These are phyloP conservation scores for Cremastinae sp. DNA, from an alignment of 2,888 invertebrate species.

Conservation along the genomic window DNA sequence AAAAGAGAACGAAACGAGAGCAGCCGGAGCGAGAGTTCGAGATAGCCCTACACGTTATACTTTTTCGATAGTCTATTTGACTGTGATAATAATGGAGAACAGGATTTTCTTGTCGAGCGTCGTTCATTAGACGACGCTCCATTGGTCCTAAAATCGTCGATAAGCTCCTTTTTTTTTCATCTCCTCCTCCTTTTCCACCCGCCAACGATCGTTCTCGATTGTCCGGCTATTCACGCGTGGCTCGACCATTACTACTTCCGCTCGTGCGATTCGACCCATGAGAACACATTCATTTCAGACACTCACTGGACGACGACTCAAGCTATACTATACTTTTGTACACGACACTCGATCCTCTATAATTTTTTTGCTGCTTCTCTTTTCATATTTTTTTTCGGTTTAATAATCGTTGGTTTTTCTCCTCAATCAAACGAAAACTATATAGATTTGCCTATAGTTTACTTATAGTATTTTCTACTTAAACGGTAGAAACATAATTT, in stretches of 20 bases:
- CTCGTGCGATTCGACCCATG: neutral
- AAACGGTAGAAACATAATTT: too few relatives aligned
- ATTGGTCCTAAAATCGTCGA: slow-evolving; percentile 28
- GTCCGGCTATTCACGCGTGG: slow-evolving; percentile 16
- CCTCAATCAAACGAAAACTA: too few relatives aligned
- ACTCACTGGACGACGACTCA: too few relatives aligned
- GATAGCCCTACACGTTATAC: neutral
- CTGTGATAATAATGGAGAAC: slow-evolving; percentile 44
- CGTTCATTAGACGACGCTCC: slow-evolving; percentile 41
- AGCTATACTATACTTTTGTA: too few relatives aligned
- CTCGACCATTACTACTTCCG: slow-evolving; percentile 2
- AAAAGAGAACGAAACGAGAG: neutral
- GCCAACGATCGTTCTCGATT: neutral
- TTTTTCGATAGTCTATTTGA: slow-evolving; percentile 37
- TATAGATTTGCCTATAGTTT: too few relatives aligned
- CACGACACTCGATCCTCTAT: too few relatives aligned
- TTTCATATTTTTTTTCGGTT: too few relatives aligned
- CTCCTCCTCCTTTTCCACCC: too few relatives aligned
- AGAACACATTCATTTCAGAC: neutral
- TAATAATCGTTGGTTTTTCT: too few relatives aligned
- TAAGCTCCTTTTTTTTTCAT: slow-evolving; percentile 23
- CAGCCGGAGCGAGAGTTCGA: neutral
- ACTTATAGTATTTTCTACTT: too few relatives aligned
- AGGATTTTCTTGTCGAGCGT: slow-evolving; percentile 18
- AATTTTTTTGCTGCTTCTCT: too few relatives aligned